Percentiles rank a stretch among this genome's conserved stretches.
phyloP scores from a whole-genome alignment of 1,140 invertebrate species.

The Drepana arcuata region DNA sequence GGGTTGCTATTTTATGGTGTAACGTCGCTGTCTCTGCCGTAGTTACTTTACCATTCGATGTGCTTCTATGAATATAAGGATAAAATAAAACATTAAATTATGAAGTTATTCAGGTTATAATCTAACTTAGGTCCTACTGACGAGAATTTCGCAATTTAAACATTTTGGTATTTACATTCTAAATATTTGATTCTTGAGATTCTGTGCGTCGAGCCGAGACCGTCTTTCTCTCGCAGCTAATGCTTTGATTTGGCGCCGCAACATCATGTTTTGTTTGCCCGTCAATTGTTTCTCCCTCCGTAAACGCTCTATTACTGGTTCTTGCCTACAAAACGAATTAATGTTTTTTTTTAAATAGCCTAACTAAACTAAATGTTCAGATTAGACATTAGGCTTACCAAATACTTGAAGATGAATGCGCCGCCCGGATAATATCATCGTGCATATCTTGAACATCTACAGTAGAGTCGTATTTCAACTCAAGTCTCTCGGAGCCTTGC shows the following conservation, averaged over 20 bases:
- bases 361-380: no score
- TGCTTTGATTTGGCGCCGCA: slow-evolving; percentile 62
- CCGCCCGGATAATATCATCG: slow-evolving; percentile 36
- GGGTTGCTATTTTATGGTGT: slow-evolving; percentile 45
- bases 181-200: slow-evolving; percentile 60
- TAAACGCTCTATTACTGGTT: slow-evolving; percentile 55
- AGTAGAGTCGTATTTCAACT: slow-evolving; percentile 50
- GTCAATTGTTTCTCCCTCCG: slow-evolving; percentile 60
- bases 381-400: no score
- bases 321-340: slow-evolving; percentile 44
- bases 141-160: neutral
- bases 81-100: no score
- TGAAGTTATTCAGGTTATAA: no score
- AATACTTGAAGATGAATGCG: slow-evolving; percentile 41
- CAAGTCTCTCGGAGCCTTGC: slow-evolving; percentile 44
- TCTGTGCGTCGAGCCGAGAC: slow-evolving; percentile 55
- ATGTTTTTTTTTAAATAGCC: slow-evolving; percentile 1
- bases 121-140: no score
- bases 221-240: slow-evolving; percentile 52
- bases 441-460: slow-evolving; percentile 38
- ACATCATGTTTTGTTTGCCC: slow-evolving; percentile 58
- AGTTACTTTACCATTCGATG: slow-evolving; percentile 39
- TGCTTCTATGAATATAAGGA: slow-evolving; percentile 38
- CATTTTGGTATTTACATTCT: slow-evolving; percentile 37
- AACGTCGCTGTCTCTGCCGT: slow-evolving; percentile 43